Evolutionary conservation across 2,888 invertebrate species (phyloP).

Genomic region (Tromatobia lineatoria): DNA sequence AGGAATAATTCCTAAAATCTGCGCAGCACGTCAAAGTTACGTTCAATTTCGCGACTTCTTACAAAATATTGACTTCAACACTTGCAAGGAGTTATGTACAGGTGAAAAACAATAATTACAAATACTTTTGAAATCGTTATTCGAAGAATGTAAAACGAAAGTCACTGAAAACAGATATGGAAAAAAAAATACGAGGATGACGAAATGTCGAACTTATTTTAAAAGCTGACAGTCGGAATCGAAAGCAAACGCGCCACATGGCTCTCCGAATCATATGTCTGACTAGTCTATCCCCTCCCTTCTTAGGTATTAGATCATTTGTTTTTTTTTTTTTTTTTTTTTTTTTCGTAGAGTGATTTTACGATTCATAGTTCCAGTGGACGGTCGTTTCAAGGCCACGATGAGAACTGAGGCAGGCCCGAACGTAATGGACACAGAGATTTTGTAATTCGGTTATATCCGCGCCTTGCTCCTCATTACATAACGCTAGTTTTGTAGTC

Average conservation of each 20-base stretch:
- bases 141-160: not conserved
- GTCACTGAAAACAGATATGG: constrained; percentile 11
- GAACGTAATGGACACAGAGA: constrained; percentile 43
- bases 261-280: constrained; percentile 8
- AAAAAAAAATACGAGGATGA: constrained; percentile 3
- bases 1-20: not conserved
- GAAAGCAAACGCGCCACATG: not conserved
- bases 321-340: constrained; percentile 19
- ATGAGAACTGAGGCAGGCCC: constrained; percentile 5
- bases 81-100: too few species aligned
- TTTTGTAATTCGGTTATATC: constrained; percentile 58
- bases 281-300: not conserved
- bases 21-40: not conserved
- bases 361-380: not conserved
- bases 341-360: not conserved
- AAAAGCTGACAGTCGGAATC: constrained; percentile 33
- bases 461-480: constrained; percentile 33
- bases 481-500: constrained; percentile 61
- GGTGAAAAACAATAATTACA: not conserved
- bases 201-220: constrained; percentile 14
- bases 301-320: not conserved
- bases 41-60: not conserved
- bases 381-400: constrained; percentile 17
- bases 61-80: not conserved
- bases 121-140: constrained; percentile 11